These are phyloP conservation scores for Amiota minor DNA, from an alignment of 2,888 invertebrate species.

Conservation along the genomic window DNA sequence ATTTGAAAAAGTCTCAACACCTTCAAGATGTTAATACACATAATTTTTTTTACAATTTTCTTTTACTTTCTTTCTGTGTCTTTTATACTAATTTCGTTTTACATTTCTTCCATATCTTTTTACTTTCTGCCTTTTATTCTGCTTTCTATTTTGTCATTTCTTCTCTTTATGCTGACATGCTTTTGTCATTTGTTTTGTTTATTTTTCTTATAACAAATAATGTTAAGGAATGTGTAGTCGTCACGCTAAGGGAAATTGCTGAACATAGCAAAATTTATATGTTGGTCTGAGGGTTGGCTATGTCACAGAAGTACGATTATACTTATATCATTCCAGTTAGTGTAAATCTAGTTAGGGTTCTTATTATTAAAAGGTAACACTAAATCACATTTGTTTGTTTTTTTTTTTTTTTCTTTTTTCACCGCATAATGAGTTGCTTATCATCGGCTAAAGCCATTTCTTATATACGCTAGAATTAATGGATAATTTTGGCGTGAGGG, in stretches of 20 bases:
- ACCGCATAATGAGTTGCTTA: slow-evolving; percentile 64
- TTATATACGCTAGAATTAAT: slow-evolving; percentile 24
- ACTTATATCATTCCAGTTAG: too few species aligned
- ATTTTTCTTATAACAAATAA: slow-evolving; percentile 69
- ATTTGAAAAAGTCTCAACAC: too few species aligned
- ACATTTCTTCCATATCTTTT: slow-evolving; percentile 28
- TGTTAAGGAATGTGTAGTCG: slow-evolving; percentile 49
- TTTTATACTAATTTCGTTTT: slow-evolving; percentile 33
- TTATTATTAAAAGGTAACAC: not conserved
- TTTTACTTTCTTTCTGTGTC: slow-evolving; percentile 46
- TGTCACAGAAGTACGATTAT: too few species aligned
- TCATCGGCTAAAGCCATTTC: slow-evolving; percentile 51
- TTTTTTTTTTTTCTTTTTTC: slow-evolving; percentile 37
- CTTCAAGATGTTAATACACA: too few species aligned
- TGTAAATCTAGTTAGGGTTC: too few species aligned
- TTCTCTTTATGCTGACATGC: slow-evolving; percentile 58
- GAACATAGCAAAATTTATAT: slow-evolving; percentile 46
- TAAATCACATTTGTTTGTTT: slow-evolving; percentile 25
- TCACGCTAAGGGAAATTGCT: slow-evolving; percentile 46
- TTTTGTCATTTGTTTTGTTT: slow-evolving; percentile 70
- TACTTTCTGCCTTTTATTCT: too few species aligned
- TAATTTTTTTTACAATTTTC: not conserved
- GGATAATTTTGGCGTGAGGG: not conserved
- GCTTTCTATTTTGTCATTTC: slow-evolving; percentile 28
- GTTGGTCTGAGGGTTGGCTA: too few species aligned